Percentiles rank a stretch among this genome's conserved stretches.
Evolutionary conservation across 2,797 vertebrate genomes (phyloP).

Genomic region (Uromys caudimaculatus): DNA sequence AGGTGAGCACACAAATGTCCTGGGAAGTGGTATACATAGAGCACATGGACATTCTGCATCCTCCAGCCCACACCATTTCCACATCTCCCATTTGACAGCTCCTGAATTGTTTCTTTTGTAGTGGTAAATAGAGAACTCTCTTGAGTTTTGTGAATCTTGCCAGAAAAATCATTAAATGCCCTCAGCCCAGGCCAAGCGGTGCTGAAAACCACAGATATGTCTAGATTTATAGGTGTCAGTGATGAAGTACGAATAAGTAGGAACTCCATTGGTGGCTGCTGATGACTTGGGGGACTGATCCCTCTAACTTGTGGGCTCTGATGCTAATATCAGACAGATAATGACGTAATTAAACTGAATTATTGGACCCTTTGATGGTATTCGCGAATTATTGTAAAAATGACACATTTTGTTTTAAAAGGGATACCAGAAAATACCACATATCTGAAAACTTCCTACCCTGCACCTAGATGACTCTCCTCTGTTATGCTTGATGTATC

Average conservation of each 20-base stretch:
- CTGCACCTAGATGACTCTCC: background rate
- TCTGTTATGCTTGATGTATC: background rate
- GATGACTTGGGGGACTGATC: background rate
- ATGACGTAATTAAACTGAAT: background rate
- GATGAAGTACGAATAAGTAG: background rate
- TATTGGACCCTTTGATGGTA: background rate
- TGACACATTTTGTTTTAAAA: background rate
- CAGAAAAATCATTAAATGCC: background rate
- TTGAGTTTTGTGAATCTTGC: background rate
- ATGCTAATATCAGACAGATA: background rate
- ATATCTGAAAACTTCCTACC: background rate
- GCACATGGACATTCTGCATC: background rate
- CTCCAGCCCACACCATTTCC: background rate
- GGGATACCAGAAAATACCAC: background rate
- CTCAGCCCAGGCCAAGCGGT: background rate
- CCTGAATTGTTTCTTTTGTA: background rate
- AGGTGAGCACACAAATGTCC: background rate
- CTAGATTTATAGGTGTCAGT: background rate
- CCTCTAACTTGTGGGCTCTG: background rate
- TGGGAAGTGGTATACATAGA: background rate
- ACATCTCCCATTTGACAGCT: background rate
- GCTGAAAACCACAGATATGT: background rate
- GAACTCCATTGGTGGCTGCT: background rate
- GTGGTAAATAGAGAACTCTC: background rate
- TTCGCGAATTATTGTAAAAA: background rate